Evolutionary conservation across 2,113 vertebrate species (phyloP), one percentile per base, ranked within the genome.

Genomic region (Zapornia atra): DNA sequence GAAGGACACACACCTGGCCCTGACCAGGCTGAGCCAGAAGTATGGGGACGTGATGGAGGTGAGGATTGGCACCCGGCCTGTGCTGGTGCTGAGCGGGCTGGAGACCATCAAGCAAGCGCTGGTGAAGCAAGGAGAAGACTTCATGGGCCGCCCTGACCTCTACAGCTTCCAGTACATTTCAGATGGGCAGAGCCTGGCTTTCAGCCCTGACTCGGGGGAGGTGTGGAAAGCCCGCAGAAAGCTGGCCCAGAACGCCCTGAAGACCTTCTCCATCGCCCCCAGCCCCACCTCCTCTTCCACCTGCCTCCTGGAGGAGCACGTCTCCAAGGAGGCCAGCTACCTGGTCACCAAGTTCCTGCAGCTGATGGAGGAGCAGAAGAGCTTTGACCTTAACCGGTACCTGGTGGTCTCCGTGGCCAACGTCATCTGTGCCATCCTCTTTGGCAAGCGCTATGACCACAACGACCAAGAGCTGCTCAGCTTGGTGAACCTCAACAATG

Each of bases 391-490:
- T 28, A 98, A 97, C 86, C 97, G 85, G 12, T 97, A 98, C 63
- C 92, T 99, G 12, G 98, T 99, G 5, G 97, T 98, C n/a, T 98
- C 99, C 0, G 99, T 99, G 40, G 98, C 98, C n/a, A 99, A 98
- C 1, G 98, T 99, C 72, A 99, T 99, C 82, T 99, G 98, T 6
- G 98, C 98, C 60, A 98, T 99, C 86, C 99, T 98, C 96, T 99
- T 99, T 3, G 98, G 98, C 57, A 97, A 97, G 13, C 97, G 98
- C 38, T 99, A 99, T 8, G 96, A 91, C 83, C 98, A 98, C 38
- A 80, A 97, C 2, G 98, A 98, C n/a, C 69, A 98, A 68, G 98
- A 99, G 85, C 97, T 99, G 83, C 19, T 99, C 59, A 81, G 36
- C 17, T 1, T 99, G 1, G 96, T 99, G 28, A 98, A 94, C 65